Evolutionary conservation across 2,797 vertebrate species (phyloP), one percentile per base, ranked within the genome.

Genomic region (Crenuchus spilurus): DNA sequence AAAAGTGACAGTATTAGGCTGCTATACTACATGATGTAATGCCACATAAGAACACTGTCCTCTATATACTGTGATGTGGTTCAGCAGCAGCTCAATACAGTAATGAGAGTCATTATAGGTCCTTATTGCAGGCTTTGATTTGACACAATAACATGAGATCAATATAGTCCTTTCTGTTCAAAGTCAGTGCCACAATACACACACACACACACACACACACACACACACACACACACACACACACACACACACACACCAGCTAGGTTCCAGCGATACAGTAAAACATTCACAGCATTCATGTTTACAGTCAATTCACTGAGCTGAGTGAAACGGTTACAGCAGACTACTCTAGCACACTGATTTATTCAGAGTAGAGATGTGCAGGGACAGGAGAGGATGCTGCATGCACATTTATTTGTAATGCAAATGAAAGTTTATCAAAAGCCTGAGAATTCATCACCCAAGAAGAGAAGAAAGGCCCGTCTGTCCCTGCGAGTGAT

Each of bases 151-250:
- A 67, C 31, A 48, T 61, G 33, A 8, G 35, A 18, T 67, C 44
- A 54, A 65, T 73, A 66, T 70, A 33, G 35, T 70, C n/a, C 13
- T 11, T 68, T 72, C 41, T 26, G 26, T 6, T 22, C 22, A 74
- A 74, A 16, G 16, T 9, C 11, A 31, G 4, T 9, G 33, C 68
- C 54, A 51, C 71, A 65, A 44, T 49, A 63, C 69, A 37, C 55
- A 37, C 55, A n/a, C 31, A n/a, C 55, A 14, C 28, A 31, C 63
- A 66, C 49, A 62, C 6, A 70, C 44, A 72, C 22, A 20, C 16
- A 63, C 13, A 42, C 13, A 13, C n/a, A 44, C 48, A 63, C 69
- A 37, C 55, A 37, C 55, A n/a, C 31, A n/a, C 55, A 14, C 28
- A 31, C 63, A 66, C 49, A 62, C 6, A 70, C 44, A 72, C 22